Evolutionary conservation across 2,888 invertebrate species (phyloP), one percentile per base, ranked within the genome.

Genomic region (Gari tellinella): DNA sequence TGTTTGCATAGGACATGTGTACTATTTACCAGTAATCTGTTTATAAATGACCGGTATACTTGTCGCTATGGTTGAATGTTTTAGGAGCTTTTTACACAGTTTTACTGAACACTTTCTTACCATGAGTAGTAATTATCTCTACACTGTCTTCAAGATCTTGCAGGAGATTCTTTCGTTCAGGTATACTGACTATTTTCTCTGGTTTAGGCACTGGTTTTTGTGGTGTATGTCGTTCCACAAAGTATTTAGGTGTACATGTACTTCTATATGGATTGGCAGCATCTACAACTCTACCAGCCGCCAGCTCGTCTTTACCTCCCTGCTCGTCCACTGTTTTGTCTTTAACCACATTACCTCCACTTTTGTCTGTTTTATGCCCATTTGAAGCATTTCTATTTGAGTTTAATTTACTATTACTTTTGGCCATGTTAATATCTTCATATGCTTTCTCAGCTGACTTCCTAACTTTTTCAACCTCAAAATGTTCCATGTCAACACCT

Each of bases 141-240:
- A 81, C 62, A 57, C 80, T 81, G 23, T 81, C 81, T 57, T 80
- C 76, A 12, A 80, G 72, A 46, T 82, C 82, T 49, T 75, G 66
- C 12, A 75, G 49, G 38, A 77, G 60, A 45, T 74, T 74, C 45
- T 72, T 83, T 37, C 67, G 65, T 56, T 75, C 75, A 48, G 77
- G 77, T 43, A 68, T 61, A 43, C 31, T 41, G 1, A 12, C 46
- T 15, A 25, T 25, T 23, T 53, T 41, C n/a, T 55, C 60, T 23
- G 31, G 52, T 14, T 43, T 70, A 14, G 65, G 37, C 41, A 63
- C 65, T 14, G 56, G 55, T 60, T 79, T 80, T 58, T 78, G 73
- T 14, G 82, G 84, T 19, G 81, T 80, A 56, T 84, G 82, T 43
- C 84, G 62, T 43, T 81, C 84, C 26, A 84, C 68, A 73, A 70